These are phyloP conservation scores for Drosophila chauvacae DNA, from an alignment of 1,140 invertebrate species.

Conservation along the genomic window DNA sequence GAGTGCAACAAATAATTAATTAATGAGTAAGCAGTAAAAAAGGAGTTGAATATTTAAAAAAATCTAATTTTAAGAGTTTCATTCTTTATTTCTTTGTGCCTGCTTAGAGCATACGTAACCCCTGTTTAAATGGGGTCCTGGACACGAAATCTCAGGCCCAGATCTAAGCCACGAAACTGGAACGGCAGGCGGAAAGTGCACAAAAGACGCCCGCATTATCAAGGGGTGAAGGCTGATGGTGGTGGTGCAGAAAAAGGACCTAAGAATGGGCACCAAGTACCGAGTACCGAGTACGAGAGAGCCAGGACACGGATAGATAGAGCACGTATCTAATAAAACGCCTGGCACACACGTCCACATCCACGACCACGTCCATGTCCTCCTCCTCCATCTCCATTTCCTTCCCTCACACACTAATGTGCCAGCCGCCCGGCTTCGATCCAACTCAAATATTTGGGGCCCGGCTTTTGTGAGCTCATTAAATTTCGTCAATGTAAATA, in stretches of 20 bases:
- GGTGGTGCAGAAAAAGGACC: not conserved
- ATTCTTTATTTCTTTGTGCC: not conserved
- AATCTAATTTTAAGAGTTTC: not conserved
- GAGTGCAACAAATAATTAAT: too few relatives aligned
- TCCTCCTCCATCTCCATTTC: not conserved
- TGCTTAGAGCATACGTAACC: not conserved
- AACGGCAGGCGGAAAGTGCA: slow-evolving; percentile 20
- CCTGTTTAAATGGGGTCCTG: not conserved
- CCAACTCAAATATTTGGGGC: slow-evolving; percentile 70
- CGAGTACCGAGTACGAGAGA: slow-evolving; percentile 11
- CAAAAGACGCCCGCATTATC: slow-evolving; percentile 34
- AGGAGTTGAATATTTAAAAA: not conserved
- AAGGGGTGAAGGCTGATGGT: not conserved
- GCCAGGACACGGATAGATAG: slow-evolving; percentile 58
- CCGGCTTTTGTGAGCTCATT: slow-evolving; percentile 73
- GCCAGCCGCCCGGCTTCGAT: slow-evolving; percentile 42
- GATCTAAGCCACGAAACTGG: slow-evolving; percentile 25
- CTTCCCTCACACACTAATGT: not conserved
- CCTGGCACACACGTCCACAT: slow-evolving; percentile 56
- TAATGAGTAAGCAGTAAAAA: too few relatives aligned
- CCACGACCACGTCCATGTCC: slow-evolving; percentile 27
- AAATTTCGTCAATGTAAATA: slow-evolving; percentile 79
- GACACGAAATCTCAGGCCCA: slow-evolving; percentile 13
- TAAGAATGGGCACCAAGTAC: not conserved
- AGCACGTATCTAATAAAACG: slow-evolving; percentile 79